Percentiles rank a stretch among this genome's conserved stretches.
Evolutionary conservation across 2,113 vertebrate species (phyloP).

Genomic region (Thymallus thymallus): DNA sequence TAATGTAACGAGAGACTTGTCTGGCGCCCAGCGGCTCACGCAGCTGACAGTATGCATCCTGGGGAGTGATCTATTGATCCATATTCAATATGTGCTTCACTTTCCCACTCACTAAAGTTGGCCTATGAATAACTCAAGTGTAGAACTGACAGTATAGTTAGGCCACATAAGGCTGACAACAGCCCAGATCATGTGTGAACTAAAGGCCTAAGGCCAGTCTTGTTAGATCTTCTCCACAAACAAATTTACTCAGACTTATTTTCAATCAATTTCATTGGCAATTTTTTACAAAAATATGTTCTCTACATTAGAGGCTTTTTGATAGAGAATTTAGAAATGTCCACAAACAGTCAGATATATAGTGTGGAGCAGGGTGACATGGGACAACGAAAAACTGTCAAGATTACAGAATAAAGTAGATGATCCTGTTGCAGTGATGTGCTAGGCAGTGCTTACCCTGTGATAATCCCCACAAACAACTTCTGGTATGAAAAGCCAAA

Average conservation of each 20-base stretch:
- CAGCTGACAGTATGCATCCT: constrained; percentile 72
- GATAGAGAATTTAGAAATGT: not conserved
- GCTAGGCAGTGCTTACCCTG: too few relatives aligned
- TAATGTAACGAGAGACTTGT: constrained; percentile 61
- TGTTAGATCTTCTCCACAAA: not conserved
- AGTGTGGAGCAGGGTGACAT: not conserved
- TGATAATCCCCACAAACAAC: too few relatives aligned
- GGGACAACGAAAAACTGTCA: not conserved
- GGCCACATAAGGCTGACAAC: constrained; percentile 19
- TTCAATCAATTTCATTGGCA: not conserved
- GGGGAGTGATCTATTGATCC: constrained; percentile 76
- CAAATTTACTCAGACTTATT: not conserved
- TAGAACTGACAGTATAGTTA: constrained; percentile 61
- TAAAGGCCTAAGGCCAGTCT: too few relatives aligned
- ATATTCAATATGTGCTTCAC: constrained; percentile 73
- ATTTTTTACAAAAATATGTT: not conserved
- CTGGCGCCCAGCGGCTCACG: constrained; percentile 35
- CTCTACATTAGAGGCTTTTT: too few relatives aligned
- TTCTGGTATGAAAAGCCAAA: too few relatives aligned
- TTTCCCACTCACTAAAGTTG: constrained; percentile 65
- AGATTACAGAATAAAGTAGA: not conserved
- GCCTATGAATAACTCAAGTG: constrained; percentile 66
- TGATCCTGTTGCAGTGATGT: not conserved
- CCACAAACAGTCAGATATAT: not conserved
- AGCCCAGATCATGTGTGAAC: not conserved